Base-by-base conservation (phyloP, 2,113 vertebrate genomes). In the Naja naja region DNA sequence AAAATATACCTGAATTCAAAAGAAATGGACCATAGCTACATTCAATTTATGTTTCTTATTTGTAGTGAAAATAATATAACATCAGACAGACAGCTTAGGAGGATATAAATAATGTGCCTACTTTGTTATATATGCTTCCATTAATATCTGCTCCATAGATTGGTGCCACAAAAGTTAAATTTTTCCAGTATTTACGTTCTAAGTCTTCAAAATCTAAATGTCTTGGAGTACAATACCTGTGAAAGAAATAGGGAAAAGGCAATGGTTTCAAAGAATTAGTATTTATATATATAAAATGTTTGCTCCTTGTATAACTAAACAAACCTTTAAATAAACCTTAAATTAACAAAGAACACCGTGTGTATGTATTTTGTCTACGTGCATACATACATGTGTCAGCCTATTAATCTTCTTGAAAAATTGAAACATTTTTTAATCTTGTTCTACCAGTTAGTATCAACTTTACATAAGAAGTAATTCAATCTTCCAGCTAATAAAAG, bases 111-210 rank as follows among this genome's bases (percentile, higher is more conserved):
- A 88, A 47, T 96, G 95, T 89, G 95, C 96, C 88, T 98, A 98
- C 98, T 96, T 98, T 96, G 97, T 98, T 97, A 95, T 98, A 98
- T 96, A 98, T 97, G 97, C 98, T 98, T 45, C 98, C 98, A 95
- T 97, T 98, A 95, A 98, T 97, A 97, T 98, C 98, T 95, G 98
- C 98, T 94, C 98, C 98, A 96, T 98, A 98, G 94, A 98, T 98
- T 12, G 98, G 98, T 95, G 98, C 97, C 94, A 98, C 98, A 93
- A 98, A 98, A 93, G 97, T 98, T 97, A 98, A 96, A 93, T 98
- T 98, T 96, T 97, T 98, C 98, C 98, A 98, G 93, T 98, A 98
- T 97, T 98, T 98, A 93, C 98, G 98, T 56, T 98, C 98, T 96
- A 98, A 94, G 94, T 98, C 98, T 97, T 98, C 98, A 95, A 97